These are phyloP conservation scores for Enteromius trimaculatus DNA, from an alignment of 2,797 vertebrate genomes.

Conservation along the genomic window DNA sequence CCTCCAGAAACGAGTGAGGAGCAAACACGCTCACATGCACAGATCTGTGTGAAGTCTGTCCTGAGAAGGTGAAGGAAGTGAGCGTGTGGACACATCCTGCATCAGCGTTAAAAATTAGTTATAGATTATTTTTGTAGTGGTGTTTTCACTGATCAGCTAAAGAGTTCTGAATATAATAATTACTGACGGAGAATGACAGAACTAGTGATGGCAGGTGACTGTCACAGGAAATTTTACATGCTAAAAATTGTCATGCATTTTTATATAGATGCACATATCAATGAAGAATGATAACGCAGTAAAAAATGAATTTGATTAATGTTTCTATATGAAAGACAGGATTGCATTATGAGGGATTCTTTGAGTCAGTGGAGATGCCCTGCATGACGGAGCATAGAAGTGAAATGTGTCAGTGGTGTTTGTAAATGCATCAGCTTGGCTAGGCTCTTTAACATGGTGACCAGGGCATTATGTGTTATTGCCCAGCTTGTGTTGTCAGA, in stretches of 20 bases:
- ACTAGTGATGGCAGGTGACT: background rate
- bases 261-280: background rate
- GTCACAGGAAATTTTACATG: background rate
- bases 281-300: background rate
- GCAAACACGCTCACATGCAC: background rate
- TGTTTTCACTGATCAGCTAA: slow-evolving; percentile 32
- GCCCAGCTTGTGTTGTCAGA: background rate
- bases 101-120: slow-evolving; percentile 9
- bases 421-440: slow-evolving; percentile 16
- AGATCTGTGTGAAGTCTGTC: slow-evolving; percentile 12
- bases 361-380: slow-evolving; percentile 11
- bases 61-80: background rate
- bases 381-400: background rate
- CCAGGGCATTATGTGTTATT: background rate
- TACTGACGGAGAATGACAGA: background rate
- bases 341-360: slow-evolving; percentile 16
- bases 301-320: background rate
- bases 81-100: slow-evolving; percentile 1
- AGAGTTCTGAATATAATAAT: slow-evolving; percentile 23
- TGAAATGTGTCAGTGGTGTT: background rate
- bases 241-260: background rate
- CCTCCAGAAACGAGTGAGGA: slow-evolving; percentile 76
- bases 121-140: slow-evolving; percentile 4
- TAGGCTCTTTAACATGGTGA: slow-evolving; percentile 14
- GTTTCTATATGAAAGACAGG: background rate